Conservation (phyloP, 2,113 vertebrate genomes). For the Labrus mixtus region DNA sequence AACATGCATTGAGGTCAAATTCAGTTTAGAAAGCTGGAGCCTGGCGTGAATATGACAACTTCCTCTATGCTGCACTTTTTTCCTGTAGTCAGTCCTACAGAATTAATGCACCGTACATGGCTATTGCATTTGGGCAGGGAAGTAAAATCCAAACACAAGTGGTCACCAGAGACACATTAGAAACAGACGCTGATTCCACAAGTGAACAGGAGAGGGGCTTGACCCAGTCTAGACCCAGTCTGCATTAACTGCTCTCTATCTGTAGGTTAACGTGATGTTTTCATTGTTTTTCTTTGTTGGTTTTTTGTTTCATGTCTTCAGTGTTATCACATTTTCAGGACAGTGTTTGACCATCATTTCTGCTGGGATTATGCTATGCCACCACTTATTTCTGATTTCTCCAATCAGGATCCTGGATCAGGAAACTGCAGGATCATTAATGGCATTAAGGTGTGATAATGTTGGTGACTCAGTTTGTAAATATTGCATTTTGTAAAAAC, state of each 20-base stretch:
- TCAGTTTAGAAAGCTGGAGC: neutral
- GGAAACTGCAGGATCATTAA: slow-evolving; percentile 34
- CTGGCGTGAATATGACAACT: neutral
- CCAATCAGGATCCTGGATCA: too few relatives aligned
- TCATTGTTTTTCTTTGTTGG: neutral
- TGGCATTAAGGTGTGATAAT: slow-evolving; percentile 37
- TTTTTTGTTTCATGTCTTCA: neutral
- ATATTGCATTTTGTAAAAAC: slow-evolving; percentile 30
- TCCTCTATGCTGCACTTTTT: slow-evolving; percentile 3
- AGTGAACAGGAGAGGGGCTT: slow-evolving; percentile 24
- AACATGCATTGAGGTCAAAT: neutral
- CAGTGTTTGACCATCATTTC: neutral
- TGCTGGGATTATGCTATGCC: neutral
- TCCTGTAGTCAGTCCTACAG: neutral
- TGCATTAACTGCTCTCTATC: neutral
- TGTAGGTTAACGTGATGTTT: neutral
- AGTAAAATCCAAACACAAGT: slow-evolving; percentile 48
- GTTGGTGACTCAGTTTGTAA: slow-evolving; percentile 50
- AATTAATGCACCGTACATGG: slow-evolving; percentile 12
- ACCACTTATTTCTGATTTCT: neutral
- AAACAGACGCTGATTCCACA: slow-evolving; percentile 10
- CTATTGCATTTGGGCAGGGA: slow-evolving; percentile 25
- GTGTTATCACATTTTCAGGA: neutral
- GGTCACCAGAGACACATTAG: slow-evolving; percentile 38
- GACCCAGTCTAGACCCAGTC: neutral